These are phyloP conservation scores for Columbina picui DNA, from an alignment of 2,113 vertebrate genomes.

Conservation along the genomic window DNA sequence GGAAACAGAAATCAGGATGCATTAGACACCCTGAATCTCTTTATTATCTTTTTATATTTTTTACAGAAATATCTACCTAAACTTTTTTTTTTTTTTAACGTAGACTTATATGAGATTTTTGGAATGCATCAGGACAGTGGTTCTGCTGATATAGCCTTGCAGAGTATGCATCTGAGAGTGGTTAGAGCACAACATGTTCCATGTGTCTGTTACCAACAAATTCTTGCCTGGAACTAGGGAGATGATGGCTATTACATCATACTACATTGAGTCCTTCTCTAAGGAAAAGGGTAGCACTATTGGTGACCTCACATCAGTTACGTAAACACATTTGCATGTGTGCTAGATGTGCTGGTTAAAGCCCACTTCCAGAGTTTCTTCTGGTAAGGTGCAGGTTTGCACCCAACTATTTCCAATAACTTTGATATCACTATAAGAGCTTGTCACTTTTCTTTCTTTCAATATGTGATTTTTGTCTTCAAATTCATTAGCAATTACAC, in stretches of 20 bases:
- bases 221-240: not conserved
- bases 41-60: not conserved
- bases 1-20: not conserved
- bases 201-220: not conserved
- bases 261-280: not conserved
- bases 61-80: not conserved
- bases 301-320: not conserved
- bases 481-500: not conserved
- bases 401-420: not conserved
- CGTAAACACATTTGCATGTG: not conserved
- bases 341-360: not conserved
- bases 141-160: not conserved
- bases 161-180: rapidly evolving
- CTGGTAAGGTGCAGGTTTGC: not conserved
- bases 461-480: not conserved
- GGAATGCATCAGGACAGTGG: not conserved
- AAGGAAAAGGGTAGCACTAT: not conserved
- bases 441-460: not conserved
- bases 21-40: not conserved
- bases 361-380: not conserved
- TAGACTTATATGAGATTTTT: rapidly evolving
- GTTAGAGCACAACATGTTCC: not conserved
- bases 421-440: not conserved
- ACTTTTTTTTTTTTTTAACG: too few species aligned
- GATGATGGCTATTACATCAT: not conserved